phyloP scores from a whole-genome alignment of 2,888 invertebrate species.

The Chironomus riparius region DNA sequence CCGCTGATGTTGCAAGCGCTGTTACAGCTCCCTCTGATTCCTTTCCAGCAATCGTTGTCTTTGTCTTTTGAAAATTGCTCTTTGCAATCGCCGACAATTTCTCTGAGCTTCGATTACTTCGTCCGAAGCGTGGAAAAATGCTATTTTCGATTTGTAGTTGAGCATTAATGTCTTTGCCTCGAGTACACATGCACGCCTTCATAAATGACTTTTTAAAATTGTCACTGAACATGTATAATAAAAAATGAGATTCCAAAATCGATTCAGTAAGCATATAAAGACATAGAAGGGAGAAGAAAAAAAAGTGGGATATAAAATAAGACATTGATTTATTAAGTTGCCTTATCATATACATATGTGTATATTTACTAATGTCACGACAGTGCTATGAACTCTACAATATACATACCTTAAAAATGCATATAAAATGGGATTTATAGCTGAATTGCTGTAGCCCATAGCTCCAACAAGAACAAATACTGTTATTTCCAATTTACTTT shows the following conservation, averaged over 20 bases:
- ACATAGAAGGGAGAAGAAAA: not conserved
- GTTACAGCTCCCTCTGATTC: not conserved
- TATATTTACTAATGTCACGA: not conserved
- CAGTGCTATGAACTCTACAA: not conserved
- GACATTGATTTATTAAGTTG: constrained; percentile 8
- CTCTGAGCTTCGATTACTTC: constrained; percentile 13
- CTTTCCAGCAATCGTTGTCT: not conserved
- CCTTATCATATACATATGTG: not conserved
- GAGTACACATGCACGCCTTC: constrained; percentile 75
- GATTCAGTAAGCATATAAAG: not conserved
- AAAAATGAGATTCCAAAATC: not conserved
- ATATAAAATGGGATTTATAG: constrained; percentile 77
- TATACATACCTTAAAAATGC: constrained; percentile 61
- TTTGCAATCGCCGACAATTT: constrained; percentile 11
- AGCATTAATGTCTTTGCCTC: constrained; percentile 69
- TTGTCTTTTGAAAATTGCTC: constrained; percentile 18
- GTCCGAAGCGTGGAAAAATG: constrained; percentile 47
- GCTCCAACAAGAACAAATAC: constrained; percentile 72
- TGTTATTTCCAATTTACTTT: constrained; percentile 57
- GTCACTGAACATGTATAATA: constrained; percentile 48
- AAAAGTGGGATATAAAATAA: not conserved
- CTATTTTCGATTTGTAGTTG: constrained; percentile 72
- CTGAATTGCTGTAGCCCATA: constrained; percentile 62
- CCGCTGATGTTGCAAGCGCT: not conserved
- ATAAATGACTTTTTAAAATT: constrained; percentile 84